Percentiles rank a stretch among this genome's conserved stretches.
Evolutionary conservation across 2,113 vertebrate species (phyloP).

Genomic region (Phoxinus phoxinus): DNA sequence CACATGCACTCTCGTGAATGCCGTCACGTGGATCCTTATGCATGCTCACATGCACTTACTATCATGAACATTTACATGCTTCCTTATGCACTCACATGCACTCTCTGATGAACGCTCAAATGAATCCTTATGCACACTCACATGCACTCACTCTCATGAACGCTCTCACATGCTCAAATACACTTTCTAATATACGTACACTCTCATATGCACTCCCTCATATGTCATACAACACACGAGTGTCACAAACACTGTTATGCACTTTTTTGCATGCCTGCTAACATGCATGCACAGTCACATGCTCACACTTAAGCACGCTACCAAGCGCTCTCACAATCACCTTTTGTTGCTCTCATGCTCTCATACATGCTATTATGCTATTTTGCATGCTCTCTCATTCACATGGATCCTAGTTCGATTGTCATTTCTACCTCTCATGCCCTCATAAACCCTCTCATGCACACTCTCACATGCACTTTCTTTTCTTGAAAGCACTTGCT

Average conservation of each 20-base stretch:
- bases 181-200: neutral
- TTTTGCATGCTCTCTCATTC: neutral
- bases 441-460: neutral
- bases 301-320: neutral
- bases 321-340: neutral
- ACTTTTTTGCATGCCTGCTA: neutral
- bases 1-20: no score
- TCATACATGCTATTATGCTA: neutral
- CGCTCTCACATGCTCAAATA: neutral
- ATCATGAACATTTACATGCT: no score
- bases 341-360: neutral
- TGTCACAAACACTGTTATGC: neutral
- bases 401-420: neutral
- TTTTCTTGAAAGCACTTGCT: neutral
- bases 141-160: neutral
- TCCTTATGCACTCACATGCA: neutral
- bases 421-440: neutral
- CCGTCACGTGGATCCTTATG: no score
- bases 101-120: no score
- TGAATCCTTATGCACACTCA: neutral
- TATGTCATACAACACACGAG: neutral
- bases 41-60: neutral
- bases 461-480: neutral
- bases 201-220: neutral
- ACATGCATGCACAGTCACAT: neutral